Evolutionary conservation across 1,140 invertebrate species (phyloP), one percentile per base, ranked within the genome.

Genomic region (Lepidotrigona ventralis): DNA sequence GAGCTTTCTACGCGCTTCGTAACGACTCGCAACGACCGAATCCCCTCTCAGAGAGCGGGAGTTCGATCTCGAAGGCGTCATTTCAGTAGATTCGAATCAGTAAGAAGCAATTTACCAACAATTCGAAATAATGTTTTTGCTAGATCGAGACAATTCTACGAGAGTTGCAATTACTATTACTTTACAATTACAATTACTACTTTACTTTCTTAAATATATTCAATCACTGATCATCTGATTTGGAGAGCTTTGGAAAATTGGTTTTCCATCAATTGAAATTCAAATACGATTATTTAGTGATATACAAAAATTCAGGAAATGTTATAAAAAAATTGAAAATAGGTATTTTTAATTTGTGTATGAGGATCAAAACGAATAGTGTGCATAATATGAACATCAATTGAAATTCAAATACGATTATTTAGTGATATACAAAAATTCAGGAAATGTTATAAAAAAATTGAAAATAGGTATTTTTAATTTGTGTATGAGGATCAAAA

Each of bases 21-120:
- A n/a, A n/a, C n/a, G n/a, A n/a, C n/a, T n/a, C n/a, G n/a, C n/a
- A n/a, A n/a, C n/a, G n/a, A n/a, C n/a, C n/a, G n/a, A n/a, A n/a
- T n/a, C n/a, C n/a, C n/a, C n/a, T n/a, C n/a, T 73, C 85, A 86
- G 76, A 85, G 89, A 90, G 79, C 84, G 54, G 74, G 66, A 88
- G 68, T 72, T 83, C 82, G 79, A 56, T 77, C 81, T 66, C 70
- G 39, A 58, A 75, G 51, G 69, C 60, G 39, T 75, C 86, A 69
- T 58, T 81, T 84, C 86, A 84, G 89, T 83, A 86, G 80, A 88
- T 91, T 90, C 89, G 91, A 92, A 89, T 82, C 90, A 85, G 80
- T 39, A 81, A 79, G 90, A 91, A 92, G 89, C 88, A 87, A 86
- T 90, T 73, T 33, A 56, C 56, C 51, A 46, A 39, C 29, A 56